A percentile compares a stretch with the other conserved stretches of the same genome.
Evolutionary conservation across 2,113 vertebrate species (phyloP).

Genomic region (Ovis aries): ARS-UI_Ramb_v3.0 NC_056069.1:31903501-31904000

Average conservation of each 20-base stretch:
- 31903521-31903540: not conserved
- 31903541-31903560: not conserved
- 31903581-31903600: not conserved
- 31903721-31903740: not conserved
- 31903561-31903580: not conserved
- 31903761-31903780: not conserved
- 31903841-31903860: not conserved
- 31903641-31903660: not conserved
- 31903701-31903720: not conserved
- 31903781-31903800: not conserved
- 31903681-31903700: not conserved
- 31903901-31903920: not conserved
- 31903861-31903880: not conserved
- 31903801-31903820: not conserved
- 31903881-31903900: not conserved
- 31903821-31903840: not conserved
- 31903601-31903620: not conserved
- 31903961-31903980: not conserved
- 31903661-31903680: not conserved
- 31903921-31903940: not conserved
- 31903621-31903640: not conserved
- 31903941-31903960: not conserved
- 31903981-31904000: no score
- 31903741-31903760: not conserved
- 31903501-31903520: not conserved